Evolutionary conservation across 2,888 invertebrate genomes (phyloP).

Genomic region (Cheilosia soror): DNA sequence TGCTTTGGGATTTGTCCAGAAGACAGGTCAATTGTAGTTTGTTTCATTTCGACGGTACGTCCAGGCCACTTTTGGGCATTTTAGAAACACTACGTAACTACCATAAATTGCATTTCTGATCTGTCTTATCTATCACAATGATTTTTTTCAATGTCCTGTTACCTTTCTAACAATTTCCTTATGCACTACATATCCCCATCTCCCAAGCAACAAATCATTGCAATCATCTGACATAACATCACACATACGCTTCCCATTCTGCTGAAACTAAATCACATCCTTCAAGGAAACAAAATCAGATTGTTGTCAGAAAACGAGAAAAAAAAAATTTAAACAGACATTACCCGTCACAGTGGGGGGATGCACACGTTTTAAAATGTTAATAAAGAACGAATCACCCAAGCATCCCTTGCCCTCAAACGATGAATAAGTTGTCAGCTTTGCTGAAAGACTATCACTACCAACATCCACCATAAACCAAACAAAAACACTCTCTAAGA

Average conservation of each 20-base stretch:
- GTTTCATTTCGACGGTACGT: too few relatives aligned
- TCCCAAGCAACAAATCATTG: slow-evolving; percentile 20
- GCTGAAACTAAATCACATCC: slow-evolving; percentile 21
- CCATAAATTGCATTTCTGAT: too few relatives aligned
- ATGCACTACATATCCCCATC: not conserved
- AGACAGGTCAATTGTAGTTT: too few relatives aligned
- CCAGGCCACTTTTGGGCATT: too few relatives aligned
- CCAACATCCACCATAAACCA: slow-evolving; percentile 27
- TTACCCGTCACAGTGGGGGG: slow-evolving; percentile 24
- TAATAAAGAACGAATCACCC: slow-evolving; percentile 42
- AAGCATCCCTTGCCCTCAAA: slow-evolving; percentile 4
- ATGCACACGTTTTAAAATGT: slow-evolving; percentile 49
- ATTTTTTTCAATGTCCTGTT: too few relatives aligned
- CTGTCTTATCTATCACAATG: too few relatives aligned
- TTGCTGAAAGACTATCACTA: slow-evolving; percentile 52
- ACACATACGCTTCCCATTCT: slow-evolving; percentile 40
- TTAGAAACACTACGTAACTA: too few relatives aligned
- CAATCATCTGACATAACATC: slow-evolving; percentile 53
- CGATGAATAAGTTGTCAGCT: slow-evolving; percentile 56
- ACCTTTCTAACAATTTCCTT: too few relatives aligned
- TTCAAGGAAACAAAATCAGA: slow-evolving; percentile 32
- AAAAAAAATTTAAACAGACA: slow-evolving; percentile 12
- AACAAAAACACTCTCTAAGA: slow-evolving; percentile 46
- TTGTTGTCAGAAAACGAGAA: slow-evolving; percentile 9
- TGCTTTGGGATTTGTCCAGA: too few relatives aligned